Evolutionary conservation across 2,797 vertebrate genomes (phyloP).

Genomic region (Hoplostethus mediterraneus): DNA sequence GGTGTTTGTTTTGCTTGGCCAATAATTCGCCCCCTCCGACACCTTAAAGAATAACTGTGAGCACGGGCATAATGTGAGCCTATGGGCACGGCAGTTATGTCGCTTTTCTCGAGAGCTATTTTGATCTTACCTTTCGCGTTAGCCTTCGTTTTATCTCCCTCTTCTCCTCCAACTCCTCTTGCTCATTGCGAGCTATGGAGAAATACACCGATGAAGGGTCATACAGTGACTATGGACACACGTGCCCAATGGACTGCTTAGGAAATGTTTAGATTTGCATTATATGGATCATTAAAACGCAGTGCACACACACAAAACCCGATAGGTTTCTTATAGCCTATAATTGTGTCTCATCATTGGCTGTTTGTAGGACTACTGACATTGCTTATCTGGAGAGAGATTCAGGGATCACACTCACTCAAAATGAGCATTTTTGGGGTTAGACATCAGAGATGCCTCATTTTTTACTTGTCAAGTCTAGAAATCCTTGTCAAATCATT

Average conservation of each 20-base stretch:
- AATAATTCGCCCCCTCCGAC: constrained; percentile 28
- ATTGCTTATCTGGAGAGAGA: constrained; percentile 45
- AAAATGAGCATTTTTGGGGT: too few species aligned
- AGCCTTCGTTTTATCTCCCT: constrained; percentile 96
- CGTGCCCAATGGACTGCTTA: constrained; percentile 11
- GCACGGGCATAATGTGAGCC: constrained; percentile 41
- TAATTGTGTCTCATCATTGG: constrained; percentile 56
- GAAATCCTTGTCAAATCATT: too few species aligned
- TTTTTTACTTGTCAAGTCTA: too few species aligned
- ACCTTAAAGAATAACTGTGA: constrained; percentile 26
- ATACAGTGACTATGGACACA: constrained; percentile 11
- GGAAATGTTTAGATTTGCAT: constrained; percentile 45
- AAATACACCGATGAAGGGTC: constrained; percentile 38
- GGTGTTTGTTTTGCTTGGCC: constrained; percentile 49
- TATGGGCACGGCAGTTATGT: not conserved
- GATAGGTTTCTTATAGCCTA: constrained; percentile 43
- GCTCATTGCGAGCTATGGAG: constrained; percentile 95
- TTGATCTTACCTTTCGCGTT: constrained; percentile 92
- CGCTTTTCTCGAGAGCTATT: constrained; percentile 40
- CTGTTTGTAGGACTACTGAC: constrained; percentile 60
- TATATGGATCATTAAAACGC: constrained; percentile 55
- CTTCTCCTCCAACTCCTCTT: constrained; percentile 98
- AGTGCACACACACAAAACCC: constrained; percentile 45
- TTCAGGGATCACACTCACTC: too few species aligned
- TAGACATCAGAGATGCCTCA: too few species aligned